Percentiles rank a stretch among this genome's conserved stretches.
These are phyloP conservation scores for Apotomis turbidana DNA, from an alignment of 2,888 invertebrate genomes.

Conservation along the genomic window DNA sequence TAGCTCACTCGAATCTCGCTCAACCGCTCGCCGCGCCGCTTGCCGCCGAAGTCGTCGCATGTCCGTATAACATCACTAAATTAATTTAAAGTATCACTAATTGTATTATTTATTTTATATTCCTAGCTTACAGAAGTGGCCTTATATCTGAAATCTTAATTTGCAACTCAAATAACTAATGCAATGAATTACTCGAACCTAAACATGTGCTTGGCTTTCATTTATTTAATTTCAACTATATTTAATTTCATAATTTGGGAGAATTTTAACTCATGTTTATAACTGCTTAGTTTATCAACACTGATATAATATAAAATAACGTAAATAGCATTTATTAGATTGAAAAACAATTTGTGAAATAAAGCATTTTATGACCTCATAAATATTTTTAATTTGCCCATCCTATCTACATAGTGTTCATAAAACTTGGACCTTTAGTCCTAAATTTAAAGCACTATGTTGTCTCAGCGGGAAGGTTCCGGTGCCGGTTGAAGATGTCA, in stretches of 20 bases:
- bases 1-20: no score
- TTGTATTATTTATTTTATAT: not conserved
- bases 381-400: no score
- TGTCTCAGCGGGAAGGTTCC: no score
- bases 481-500: no score
- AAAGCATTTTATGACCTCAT: slow-evolving; percentile 14
- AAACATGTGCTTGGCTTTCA: slow-evolving; percentile 7
- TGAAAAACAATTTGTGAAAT: slow-evolving; percentile 25
- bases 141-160: not conserved
- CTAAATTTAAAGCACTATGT: no score
- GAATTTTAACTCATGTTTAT: not conserved
- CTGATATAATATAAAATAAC: slow-evolving; percentile 2
- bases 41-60: no score
- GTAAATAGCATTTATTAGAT: slow-evolving; percentile 40
- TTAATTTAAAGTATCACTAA: slow-evolving; percentile 1
- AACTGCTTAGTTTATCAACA: slow-evolving; percentile 39
- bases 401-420: no score
- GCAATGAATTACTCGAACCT: not conserved
- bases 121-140: not conserved
- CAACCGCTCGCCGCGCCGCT: no score
- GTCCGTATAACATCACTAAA: slow-evolving; percentile 6
- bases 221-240: not conserved
- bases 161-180: not conserved
- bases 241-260: not conserved
- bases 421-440: no score